Conservation (phyloP, 92 coral and sea anemone species). For the Diadumene lineata region DNA sequence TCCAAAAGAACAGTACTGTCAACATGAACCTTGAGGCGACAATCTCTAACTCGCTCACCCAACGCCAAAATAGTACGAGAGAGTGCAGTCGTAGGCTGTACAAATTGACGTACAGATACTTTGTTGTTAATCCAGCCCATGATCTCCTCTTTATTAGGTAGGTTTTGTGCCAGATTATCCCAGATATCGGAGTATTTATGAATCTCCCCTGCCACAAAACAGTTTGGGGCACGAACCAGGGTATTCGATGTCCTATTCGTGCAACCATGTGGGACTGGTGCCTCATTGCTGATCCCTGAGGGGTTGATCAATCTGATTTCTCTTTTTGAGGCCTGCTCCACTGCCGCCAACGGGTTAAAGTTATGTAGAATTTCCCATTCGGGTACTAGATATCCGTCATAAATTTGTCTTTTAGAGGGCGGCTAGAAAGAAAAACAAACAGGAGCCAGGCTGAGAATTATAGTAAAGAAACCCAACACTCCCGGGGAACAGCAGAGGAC, state of each 20-base stretch:
- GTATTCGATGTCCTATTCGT: background rate
- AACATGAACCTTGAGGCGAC: conserved; percentile 17
- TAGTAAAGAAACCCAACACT: too few species aligned
- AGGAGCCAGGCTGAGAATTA: too few species aligned
- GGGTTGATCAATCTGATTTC: too few species aligned
- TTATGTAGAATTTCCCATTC: too few species aligned
- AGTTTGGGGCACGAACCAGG: background rate
- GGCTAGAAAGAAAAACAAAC: too few species aligned
- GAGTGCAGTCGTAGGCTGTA: conserved; percentile 24
- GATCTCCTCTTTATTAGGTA: conserved; percentile 9
- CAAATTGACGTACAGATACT: conserved; percentile 13
- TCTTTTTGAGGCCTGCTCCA: too few species aligned
- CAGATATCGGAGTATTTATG: conserved; percentile 20
- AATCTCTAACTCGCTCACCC: conserved; percentile 3
- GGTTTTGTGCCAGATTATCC: background rate
- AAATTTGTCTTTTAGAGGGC: too few species aligned
- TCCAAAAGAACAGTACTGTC: conserved; percentile 9
- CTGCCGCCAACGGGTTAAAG: too few species aligned
- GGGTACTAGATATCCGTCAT: too few species aligned
- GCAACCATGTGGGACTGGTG: too few species aligned
- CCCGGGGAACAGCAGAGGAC: too few species aligned
- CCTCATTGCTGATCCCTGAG: too few species aligned
- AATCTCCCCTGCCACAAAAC: background rate
- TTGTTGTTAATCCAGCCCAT: conserved; percentile 24
- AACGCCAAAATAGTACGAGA: conserved; percentile 33